A percentile compares a stretch with the other conserved stretches of the same genome.
These are phyloP conservation scores for Leptodactylus fallax DNA, from an alignment of 2,797 vertebrate genomes.

Conservation along the genomic window DNA sequence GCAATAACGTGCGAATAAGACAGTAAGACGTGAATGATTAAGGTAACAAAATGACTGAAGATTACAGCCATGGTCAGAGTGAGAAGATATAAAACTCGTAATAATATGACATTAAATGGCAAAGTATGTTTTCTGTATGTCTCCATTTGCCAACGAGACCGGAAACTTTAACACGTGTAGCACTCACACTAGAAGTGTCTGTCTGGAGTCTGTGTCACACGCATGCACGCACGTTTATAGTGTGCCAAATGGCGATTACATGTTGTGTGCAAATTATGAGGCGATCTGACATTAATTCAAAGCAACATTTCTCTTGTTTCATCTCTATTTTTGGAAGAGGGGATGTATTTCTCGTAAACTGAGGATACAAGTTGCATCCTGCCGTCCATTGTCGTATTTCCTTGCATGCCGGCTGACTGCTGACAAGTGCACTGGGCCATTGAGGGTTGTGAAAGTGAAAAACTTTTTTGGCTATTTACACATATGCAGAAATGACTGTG, in stretches of 20 bases:
- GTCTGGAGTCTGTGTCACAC: not conserved
- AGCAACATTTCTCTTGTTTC: constrained; percentile 26
- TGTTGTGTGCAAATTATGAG: constrained; percentile 1
- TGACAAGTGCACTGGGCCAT: constrained; percentile 8
- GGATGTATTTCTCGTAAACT: constrained; percentile 8
- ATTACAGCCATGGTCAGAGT: constrained; percentile 16
- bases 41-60: constrained; percentile 12
- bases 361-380: constrained; percentile 10
- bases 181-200: constrained; percentile 19
- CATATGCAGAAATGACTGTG: constrained; percentile 30
- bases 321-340: constrained; percentile 32
- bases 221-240: not conserved
- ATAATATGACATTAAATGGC: constrained; percentile 14
- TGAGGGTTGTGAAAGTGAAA: constrained; percentile 16
- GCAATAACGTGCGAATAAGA: constrained; percentile 14
- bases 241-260: not conserved
- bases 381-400: constrained; percentile 14
- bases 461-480: constrained; percentile 10
- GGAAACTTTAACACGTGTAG: not conserved
- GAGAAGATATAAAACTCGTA: constrained; percentile 6
- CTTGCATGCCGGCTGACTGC: not conserved
- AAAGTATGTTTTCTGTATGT: not conserved
- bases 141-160: not conserved
- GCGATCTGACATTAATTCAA: constrained; percentile 29
- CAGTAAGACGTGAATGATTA: constrained; percentile 28